Percentiles rank a stretch among this genome's conserved stretches.
Conservation (phyloP, 2,888 invertebrate genomes). For the Drosophila austrosaltans region DNA sequence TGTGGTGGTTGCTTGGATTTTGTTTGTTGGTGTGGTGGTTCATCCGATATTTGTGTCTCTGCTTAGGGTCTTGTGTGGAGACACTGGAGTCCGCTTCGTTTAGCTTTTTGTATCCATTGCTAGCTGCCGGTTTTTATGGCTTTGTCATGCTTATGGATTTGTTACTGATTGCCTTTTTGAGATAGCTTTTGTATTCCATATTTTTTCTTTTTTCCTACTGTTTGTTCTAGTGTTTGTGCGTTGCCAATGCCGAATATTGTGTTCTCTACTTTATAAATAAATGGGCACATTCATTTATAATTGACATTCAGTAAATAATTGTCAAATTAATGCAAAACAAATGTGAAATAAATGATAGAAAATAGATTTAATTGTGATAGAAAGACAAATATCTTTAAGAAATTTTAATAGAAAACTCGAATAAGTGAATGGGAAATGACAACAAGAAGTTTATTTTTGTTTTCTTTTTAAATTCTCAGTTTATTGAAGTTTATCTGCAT, state of each 20-base stretch:
- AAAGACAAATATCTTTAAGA: constrained; percentile 9
- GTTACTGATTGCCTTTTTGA: constrained; percentile 66
- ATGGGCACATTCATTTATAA: constrained; percentile 71
- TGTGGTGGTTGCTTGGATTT: not conserved
- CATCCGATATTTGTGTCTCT: constrained; percentile 12
- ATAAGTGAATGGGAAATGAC: constrained; percentile 3
- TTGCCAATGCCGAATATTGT: constrained; percentile 24
- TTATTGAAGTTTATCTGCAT: too few species aligned
- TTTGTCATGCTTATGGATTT: constrained; percentile 75
- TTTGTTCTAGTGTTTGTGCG: constrained; percentile 32
- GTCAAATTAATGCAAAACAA: not conserved
- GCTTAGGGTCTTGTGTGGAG: not conserved
- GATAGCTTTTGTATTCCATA: constrained; percentile 50
- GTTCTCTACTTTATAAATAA: constrained; percentile 51
- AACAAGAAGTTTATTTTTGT: not conserved
- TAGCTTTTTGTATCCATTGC: constrained; percentile 27
- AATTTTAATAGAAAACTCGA: constrained; percentile 20
- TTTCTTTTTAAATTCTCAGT: too few species aligned
- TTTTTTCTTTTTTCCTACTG: constrained; percentile 21
- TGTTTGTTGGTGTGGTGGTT: not conserved
- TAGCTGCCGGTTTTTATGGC: constrained; percentile 62
- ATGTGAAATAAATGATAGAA: constrained; percentile 2
- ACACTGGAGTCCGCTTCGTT: constrained; percentile 16
- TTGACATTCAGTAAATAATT: constrained; percentile 36
- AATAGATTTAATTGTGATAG: constrained; percentile 7